Evolutionary conservation across 2,113 vertebrate genomes (phyloP).

Genomic region (Hemiscyllium ocellatum): DNA sequence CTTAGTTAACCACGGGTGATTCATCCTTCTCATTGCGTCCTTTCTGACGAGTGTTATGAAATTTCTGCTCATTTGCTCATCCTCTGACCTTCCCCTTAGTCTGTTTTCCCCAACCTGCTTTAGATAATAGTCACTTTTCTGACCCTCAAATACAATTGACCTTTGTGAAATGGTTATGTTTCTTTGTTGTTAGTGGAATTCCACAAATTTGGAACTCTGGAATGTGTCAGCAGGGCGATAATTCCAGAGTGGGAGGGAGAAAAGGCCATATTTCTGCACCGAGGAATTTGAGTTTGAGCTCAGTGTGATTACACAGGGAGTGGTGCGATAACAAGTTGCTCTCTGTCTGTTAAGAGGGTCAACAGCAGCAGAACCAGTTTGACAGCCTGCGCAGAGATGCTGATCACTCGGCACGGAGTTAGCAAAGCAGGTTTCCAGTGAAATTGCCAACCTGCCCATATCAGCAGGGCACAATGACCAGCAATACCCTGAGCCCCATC

Average conservation of each 20-base stretch:
- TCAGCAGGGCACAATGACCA: background rate
- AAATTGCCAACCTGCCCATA: background rate
- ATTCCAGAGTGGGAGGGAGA: background rate
- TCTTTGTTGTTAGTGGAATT: background rate
- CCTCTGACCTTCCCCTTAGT: too few species aligned
- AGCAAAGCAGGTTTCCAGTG: background rate
- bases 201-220: background rate
- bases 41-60: too few species aligned
- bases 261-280: background rate
- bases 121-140: background rate
- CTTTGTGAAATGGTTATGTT: background rate
- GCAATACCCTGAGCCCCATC: background rate
- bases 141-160: background rate
- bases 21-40: too few species aligned
- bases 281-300: background rate
- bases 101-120: too few species aligned
- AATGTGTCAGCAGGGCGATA: background rate
- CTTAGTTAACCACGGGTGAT: too few species aligned
- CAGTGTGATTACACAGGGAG: background rate
- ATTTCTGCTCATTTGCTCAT: too few species aligned
- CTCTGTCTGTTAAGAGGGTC: background rate
- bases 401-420: background rate
- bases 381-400: background rate
- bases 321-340: background rate
- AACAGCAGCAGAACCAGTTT: background rate